These are phyloP conservation scores for Aegithalos caudatus DNA, from an alignment of 2,113 vertebrate species.

Conservation along the genomic window DNA sequence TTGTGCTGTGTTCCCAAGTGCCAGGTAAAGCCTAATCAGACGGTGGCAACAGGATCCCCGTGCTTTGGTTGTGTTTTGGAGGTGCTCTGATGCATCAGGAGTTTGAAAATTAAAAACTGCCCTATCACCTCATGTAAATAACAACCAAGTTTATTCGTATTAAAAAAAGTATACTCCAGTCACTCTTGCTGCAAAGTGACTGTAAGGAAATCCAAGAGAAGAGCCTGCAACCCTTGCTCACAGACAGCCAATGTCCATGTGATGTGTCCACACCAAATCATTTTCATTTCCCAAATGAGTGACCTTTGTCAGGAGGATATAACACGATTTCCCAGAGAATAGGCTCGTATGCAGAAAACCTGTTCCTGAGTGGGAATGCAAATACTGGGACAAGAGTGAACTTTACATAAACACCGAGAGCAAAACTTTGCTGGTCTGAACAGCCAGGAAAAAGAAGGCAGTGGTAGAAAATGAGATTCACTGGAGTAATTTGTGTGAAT, in stretches of 20 bases:
- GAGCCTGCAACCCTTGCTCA: neutral
- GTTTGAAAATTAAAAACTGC: neutral
- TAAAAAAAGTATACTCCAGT: neutral
- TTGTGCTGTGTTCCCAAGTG: neutral
- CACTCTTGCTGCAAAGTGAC: neutral
- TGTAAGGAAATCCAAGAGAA: neutral
- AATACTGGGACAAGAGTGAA: conserved; percentile 45
- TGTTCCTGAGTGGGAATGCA: conserved; percentile 25
- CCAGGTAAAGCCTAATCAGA: neutral
- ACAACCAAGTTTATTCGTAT: neutral
- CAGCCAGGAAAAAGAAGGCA: neutral
- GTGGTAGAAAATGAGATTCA: conserved; percentile 24
- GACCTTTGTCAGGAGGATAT: conserved; percentile 49
- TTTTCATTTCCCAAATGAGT: conserved; percentile 38
- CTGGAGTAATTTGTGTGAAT: conserved; percentile 25
- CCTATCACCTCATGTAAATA: rapidly evolving
- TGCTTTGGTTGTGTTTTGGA: neutral
- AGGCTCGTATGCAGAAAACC: neutral
- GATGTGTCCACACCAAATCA: neutral
- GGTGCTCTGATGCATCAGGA: neutral
- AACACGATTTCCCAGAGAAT: conserved; percentile 37
- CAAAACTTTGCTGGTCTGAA: conserved; percentile 4
- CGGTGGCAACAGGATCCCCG: neutral
- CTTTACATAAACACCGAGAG: neutral
- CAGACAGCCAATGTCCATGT: neutral